Conservation (phyloP, 2,797 vertebrate genomes). For the Ptychadena robeensis region DNA sequence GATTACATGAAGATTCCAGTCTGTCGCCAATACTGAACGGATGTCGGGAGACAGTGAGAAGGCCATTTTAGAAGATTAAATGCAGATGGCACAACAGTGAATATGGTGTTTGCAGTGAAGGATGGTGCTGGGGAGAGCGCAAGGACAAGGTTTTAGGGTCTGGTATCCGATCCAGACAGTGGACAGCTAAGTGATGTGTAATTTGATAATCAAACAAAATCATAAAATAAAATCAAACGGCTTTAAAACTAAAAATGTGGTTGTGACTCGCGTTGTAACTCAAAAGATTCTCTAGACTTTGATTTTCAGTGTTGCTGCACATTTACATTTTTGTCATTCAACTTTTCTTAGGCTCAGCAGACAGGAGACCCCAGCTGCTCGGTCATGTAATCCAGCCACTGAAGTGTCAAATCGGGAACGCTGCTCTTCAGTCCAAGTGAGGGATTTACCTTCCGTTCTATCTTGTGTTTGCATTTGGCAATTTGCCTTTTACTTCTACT, state of each 20-base stretch:
- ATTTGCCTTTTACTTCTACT: neutral
- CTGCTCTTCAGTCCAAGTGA: neutral
- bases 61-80: too few species aligned
- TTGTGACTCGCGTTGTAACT: too few species aligned
- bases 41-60: too few species aligned
- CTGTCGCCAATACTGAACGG: too few species aligned
- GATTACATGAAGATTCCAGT: too few species aligned
- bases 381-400: slow-evolving; percentile 73
- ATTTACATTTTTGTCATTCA: neutral
- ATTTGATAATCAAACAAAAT: too few species aligned
- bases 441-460: neutral
- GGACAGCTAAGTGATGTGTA: too few species aligned
- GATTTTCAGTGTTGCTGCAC: neutral
- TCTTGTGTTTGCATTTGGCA: neutral
- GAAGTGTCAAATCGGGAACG: neutral
- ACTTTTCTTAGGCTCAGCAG: slow-evolving; percentile 66
- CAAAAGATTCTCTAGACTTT: neutral
- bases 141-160: too few species aligned
- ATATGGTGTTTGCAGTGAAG: too few species aligned
- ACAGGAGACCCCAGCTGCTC: slow-evolving; percentile 75
- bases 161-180: too few species aligned
- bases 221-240: neutral
- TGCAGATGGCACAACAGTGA: too few species aligned
- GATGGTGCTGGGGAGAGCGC: too few species aligned
- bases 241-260: neutral